These are phyloP conservation scores for Holacanthella duospinosa DNA, from an alignment of 2,888 invertebrate species.

Conservation along the genomic window DNA sequence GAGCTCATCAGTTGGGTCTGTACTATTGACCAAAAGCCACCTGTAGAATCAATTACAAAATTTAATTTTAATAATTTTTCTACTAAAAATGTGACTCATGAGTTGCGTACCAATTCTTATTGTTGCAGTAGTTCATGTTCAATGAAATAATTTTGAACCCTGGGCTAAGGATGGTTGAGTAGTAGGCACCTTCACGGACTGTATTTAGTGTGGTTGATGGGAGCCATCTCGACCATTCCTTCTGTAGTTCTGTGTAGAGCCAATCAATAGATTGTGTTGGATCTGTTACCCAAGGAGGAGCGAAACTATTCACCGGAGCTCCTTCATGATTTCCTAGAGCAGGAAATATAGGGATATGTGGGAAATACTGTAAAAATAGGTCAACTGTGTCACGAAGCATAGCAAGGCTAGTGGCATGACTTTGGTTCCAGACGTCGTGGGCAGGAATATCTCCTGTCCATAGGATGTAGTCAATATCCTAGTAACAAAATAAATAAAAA, in stretches of 20 bases:
- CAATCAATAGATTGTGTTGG: constrained; percentile 70
- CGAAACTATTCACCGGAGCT: constrained; percentile 82
- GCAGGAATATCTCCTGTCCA: constrained; percentile 96
- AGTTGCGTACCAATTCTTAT: constrained; percentile 70
- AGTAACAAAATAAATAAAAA: constrained; percentile 30
- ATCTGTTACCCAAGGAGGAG: constrained; percentile 72
- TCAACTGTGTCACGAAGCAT: constrained; percentile 73
- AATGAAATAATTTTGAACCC: constrained; percentile 83
- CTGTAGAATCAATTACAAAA: constrained; percentile 42
- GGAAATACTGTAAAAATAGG: constrained; percentile 77
- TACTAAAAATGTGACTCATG: not conserved
- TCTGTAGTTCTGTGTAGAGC: constrained; percentile 81
- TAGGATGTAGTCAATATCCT: constrained; percentile 84
- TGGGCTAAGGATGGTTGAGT: constrained; percentile 77
- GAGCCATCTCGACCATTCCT: constrained; percentile 84
- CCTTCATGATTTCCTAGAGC: constrained; percentile 94
- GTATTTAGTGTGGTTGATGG: constrained; percentile 78
- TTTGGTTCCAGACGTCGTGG: constrained; percentile 82
- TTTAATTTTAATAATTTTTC: not conserved
- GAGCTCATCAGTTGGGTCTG: constrained; percentile 88
- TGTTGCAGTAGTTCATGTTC: constrained; percentile 95
- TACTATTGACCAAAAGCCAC: constrained; percentile 86
- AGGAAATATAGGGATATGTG: constrained; percentile 83
- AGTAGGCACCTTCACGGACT: constrained; percentile 76
- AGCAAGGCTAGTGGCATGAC: constrained; percentile 73